Percentiles rank a stretch among this genome's conserved stretches.
These are phyloP conservation scores for Heptranchias perlo DNA, from an alignment of 2,113 vertebrate genomes.

Conservation along the genomic window DNA sequence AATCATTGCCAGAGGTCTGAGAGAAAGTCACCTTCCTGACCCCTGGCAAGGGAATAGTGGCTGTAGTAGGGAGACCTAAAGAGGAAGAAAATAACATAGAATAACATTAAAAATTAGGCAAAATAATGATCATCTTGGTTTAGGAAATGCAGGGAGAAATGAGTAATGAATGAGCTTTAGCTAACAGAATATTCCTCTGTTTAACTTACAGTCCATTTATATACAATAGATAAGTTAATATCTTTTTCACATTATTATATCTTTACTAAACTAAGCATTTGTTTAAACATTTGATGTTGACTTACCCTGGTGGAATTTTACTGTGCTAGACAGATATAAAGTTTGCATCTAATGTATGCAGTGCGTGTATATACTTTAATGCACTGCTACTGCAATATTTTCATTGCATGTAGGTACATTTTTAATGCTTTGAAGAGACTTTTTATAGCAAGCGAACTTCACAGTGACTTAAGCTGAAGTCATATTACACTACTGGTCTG, in stretches of 20 bases:
- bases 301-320: not conserved
- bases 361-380: not conserved
- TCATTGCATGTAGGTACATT: not conserved
- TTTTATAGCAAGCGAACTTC: not conserved
- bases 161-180: not conserved
- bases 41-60: not conserved
- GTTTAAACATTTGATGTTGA: not conserved
- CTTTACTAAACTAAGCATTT: not conserved
- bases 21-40: not conserved
- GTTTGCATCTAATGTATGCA: not conserved
- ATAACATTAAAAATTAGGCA: not conserved
- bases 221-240: not conserved
- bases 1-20: not conserved
- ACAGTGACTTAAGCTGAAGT: not conserved
- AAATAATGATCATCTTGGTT: not conserved
- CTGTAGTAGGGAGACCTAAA: not conserved
- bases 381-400: not conserved
- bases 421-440: not conserved
- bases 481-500: not conserved
- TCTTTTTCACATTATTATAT: not conserved
- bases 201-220: not conserved
- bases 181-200: not conserved
- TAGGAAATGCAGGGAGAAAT: not conserved
- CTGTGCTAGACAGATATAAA: not conserved
- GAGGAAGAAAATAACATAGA: not conserved